Percentiles rank a stretch among this genome's conserved stretches.
phyloP scores from a whole-genome alignment of 1,140 invertebrate genomes.

The Ephestia elutella region DNA sequence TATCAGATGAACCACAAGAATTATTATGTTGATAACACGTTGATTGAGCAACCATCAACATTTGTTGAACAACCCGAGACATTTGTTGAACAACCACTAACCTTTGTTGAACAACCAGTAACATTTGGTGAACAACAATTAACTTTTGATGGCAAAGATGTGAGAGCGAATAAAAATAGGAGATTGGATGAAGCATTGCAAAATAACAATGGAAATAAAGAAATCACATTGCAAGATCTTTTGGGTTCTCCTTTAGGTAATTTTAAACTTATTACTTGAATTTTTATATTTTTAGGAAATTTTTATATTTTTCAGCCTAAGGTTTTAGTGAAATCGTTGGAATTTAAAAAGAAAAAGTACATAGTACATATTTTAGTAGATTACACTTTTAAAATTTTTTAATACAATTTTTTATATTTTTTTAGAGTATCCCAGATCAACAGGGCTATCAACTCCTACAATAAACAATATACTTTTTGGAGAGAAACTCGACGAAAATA shows the following conservation, averaged over 20 bases:
- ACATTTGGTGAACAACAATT: background rate
- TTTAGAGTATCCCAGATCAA: conserved; percentile 30
- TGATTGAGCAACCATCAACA: background rate
- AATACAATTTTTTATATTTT: conserved; percentile 13
- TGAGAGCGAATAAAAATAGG: background rate
- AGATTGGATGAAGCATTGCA: conserved; percentile 52
- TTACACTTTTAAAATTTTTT: background rate
- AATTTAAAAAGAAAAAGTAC: too few relatives aligned
- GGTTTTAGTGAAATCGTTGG: too few relatives aligned
- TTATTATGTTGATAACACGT: background rate
- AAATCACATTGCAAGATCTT: conserved; percentile 42
- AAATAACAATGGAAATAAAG: conserved; percentile 33
- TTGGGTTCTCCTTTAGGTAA: conserved; percentile 48
- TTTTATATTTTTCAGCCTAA: too few relatives aligned
- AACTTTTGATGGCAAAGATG: background rate
- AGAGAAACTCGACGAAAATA: conserved; percentile 24
- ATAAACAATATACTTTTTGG: conserved; percentile 57
- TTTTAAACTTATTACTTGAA: background rate
- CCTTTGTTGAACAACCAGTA: too few relatives aligned
- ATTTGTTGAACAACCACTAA: background rate
- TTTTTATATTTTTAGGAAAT: too few relatives aligned
- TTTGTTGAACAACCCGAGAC: background rate
- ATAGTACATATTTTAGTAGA: too few relatives aligned
- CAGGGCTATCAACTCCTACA: conserved; percentile 41
- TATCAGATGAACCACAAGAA: background rate